Conservation (phyloP, 2,888 invertebrate genomes). For the Phaedon cochleariae region DNA sequence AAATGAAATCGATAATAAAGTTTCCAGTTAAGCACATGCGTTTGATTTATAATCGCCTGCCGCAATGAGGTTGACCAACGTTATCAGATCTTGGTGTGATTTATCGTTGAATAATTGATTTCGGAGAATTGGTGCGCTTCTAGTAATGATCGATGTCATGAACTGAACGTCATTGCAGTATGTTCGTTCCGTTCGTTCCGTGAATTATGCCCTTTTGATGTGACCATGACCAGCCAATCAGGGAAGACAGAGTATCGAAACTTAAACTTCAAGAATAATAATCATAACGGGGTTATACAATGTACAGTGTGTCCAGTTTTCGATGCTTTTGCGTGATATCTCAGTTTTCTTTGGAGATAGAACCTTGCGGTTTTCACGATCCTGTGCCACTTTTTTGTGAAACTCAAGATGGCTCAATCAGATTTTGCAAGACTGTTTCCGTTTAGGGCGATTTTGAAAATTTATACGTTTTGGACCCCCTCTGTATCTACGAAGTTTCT, state of each 20-base stretch:
- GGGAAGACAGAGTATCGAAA: background rate
- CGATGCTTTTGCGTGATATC: too few relatives aligned
- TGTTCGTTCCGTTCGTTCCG: background rate
- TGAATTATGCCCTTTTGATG: background rate
- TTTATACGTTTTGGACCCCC: too few relatives aligned
- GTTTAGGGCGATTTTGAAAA: too few relatives aligned
- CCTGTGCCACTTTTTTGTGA: too few relatives aligned
- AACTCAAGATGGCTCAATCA: too few relatives aligned
- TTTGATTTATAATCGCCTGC: slow-evolving; percentile 22
- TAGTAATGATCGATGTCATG: background rate
- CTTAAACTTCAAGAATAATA: too few relatives aligned
- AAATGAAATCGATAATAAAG: slow-evolving; percentile 48
- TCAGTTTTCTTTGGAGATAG: too few relatives aligned
- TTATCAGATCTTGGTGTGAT: slow-evolving; percentile 18
- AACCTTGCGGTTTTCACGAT: too few relatives aligned
- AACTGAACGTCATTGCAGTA: background rate
- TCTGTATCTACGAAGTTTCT: too few relatives aligned
- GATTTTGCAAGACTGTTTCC: too few relatives aligned
- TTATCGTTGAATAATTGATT: slow-evolving; percentile 21
- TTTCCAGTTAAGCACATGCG: slow-evolving; percentile 39
- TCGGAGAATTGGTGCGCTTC: background rate
- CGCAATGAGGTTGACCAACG: slow-evolving; percentile 6
- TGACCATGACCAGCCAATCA: background rate
- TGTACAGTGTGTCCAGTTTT: too few relatives aligned
- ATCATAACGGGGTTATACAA: too few relatives aligned